A percentile compares a stretch with the other conserved stretches of the same genome.
Evolutionary conservation across 2,113 vertebrate species (phyloP).

Genomic region (Cavia porcellus): DNA sequence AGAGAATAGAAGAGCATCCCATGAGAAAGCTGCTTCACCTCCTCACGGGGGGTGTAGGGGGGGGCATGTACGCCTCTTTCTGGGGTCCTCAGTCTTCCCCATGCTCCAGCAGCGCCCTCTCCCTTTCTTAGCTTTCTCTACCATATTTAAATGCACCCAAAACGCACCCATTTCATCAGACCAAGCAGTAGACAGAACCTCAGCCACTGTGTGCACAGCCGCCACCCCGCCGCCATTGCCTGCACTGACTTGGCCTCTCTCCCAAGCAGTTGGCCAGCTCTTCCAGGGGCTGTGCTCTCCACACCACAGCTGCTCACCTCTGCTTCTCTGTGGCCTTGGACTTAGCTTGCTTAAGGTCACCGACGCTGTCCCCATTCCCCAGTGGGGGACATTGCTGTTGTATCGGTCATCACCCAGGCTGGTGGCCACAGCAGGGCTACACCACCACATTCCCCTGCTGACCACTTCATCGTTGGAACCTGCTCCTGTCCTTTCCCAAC

Average conservation of each 20-base stretch:
- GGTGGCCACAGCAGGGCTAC: neutral
- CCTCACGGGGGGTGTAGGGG: too few species aligned
- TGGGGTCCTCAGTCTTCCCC: neutral
- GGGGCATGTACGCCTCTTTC: neutral
- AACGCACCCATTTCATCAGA: neutral
- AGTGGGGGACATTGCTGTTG: neutral
- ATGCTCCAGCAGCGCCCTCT: too few species aligned
- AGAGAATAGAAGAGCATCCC: neutral
- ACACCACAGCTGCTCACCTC: neutral
- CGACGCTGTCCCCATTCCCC: neutral
- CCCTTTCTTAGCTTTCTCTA: neutral
- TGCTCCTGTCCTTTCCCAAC: neutral
- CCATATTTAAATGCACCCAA: neutral
- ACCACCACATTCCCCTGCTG: accelerated
- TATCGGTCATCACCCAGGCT: neutral
- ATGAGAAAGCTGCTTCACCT: neutral
- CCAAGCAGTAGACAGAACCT: neutral
- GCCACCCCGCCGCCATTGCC: neutral
- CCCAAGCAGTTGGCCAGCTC: neutral
- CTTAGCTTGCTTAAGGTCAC: neutral
- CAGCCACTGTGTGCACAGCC: neutral
- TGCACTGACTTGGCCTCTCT: neutral
- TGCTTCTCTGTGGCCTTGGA: neutral
- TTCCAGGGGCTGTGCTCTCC: neutral
- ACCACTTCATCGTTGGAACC: neutral